These are phyloP conservation scores for Adelognathus sp. DNA, from an alignment of 2,888 invertebrate species.

Conservation along the genomic window DNA sequence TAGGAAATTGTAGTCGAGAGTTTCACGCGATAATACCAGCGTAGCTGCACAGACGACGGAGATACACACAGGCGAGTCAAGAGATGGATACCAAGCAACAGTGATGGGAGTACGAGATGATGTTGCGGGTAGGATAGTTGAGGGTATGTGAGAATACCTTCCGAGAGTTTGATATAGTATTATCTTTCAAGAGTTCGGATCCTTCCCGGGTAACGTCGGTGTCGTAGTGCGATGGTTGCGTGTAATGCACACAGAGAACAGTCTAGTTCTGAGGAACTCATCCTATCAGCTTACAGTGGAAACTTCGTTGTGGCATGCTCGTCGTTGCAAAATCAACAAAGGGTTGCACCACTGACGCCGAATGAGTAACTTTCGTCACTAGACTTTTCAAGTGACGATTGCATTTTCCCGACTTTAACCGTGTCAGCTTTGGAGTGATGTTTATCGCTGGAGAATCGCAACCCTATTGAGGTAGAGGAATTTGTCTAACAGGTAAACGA, in stretches of 20 bases:
- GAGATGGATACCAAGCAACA: background rate
- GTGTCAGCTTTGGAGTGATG: no score
- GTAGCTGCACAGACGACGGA: background rate
- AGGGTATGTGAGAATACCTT: constrained; percentile 57
- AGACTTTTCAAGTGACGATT: no score
- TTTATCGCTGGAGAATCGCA: no score
- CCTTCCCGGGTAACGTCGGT: constrained; percentile 42
- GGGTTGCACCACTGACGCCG: no score
- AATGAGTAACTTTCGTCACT: no score
- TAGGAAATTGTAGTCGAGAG: constrained; percentile 45
- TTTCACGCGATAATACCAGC: constrained; percentile 36
- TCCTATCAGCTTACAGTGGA: constrained; percentile 29
- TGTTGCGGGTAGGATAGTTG: constrained; percentile 23
- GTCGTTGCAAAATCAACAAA: no score
- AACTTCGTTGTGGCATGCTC: no score
- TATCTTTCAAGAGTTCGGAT: constrained; percentile 60
- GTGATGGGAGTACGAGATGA: constrained; percentile 8
- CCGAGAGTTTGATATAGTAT: constrained; percentile 52
- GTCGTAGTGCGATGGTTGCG: constrained; percentile 19
- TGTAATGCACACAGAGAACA: background rate
- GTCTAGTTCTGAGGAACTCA: constrained; percentile 40
- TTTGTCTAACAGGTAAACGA: no score
- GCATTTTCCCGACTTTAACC: no score
- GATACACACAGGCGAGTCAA: constrained; percentile 18
- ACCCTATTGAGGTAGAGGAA: no score